A percentile compares a stretch with the other conserved stretches of the same genome.
These are phyloP conservation scores for Alectura lathami DNA, from an alignment of 2,113 vertebrate species.

Conservation along the genomic window DNA sequence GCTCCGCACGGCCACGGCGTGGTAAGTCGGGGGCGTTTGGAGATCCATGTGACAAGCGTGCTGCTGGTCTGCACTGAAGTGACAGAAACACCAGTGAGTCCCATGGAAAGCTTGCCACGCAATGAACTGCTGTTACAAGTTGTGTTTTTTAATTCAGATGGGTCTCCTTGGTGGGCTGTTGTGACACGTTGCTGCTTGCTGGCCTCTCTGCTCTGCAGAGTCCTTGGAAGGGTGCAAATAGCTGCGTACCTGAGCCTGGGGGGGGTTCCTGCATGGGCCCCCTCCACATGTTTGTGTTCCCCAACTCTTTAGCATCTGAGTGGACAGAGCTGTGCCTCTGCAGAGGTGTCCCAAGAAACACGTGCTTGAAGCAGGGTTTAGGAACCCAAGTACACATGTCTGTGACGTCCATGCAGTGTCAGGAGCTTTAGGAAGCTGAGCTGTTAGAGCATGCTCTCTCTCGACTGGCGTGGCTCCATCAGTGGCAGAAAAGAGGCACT, in stretches of 20 bases:
- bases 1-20: background rate
- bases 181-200: background rate
- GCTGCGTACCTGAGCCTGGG: background rate
- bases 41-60: background rate
- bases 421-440: background rate
- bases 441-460: background rate
- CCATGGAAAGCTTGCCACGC: fast-evolving
- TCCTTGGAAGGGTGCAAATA: background rate
- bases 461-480: fast-evolving
- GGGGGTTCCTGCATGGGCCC: background rate
- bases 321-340: background rate
- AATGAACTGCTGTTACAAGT: background rate
- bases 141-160: background rate
- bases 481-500: background rate
- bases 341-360: background rate
- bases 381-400: background rate
- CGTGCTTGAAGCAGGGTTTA: background rate
- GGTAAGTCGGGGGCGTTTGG: constrained; percentile 44
- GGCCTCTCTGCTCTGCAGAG: background rate
- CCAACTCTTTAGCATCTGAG: background rate
- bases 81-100: background rate
- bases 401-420: background rate
- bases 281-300: background rate
- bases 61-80: background rate
- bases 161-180: background rate